Percentiles rank a stretch among this genome's conserved stretches.
phyloP scores from a whole-genome alignment of 2,888 invertebrate species.

The Epistrophe grossulariae region DNA sequence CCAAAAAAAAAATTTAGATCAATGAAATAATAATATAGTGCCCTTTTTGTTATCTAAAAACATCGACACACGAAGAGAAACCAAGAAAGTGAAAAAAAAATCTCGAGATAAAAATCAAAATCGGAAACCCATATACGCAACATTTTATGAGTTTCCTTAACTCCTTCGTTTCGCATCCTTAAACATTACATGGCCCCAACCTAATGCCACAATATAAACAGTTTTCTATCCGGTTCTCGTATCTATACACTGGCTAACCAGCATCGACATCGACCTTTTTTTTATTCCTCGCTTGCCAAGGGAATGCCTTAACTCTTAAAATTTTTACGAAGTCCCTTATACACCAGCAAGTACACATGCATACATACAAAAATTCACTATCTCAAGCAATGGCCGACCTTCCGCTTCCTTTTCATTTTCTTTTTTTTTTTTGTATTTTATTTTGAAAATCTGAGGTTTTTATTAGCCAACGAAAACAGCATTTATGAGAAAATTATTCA shows the following conservation, averaged over 20 bases:
- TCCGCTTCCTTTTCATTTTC: constrained; percentile 19
- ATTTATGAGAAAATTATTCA: constrained; percentile 75
- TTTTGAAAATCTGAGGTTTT: constrained; percentile 70
- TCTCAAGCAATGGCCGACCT: constrained; percentile 47
- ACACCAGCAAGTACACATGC: constrained; percentile 20
- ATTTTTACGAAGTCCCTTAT: constrained; percentile 65
- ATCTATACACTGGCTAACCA: constrained; percentile 60
- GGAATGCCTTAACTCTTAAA: constrained; percentile 70
- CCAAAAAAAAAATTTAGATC: constrained; percentile 20
- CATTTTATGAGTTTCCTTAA: constrained; percentile 75
- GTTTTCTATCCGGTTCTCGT: constrained; percentile 62
- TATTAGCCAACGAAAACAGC: constrained; percentile 75
- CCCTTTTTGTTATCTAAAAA: constrained; percentile 56
- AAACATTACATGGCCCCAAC: constrained; percentile 69
- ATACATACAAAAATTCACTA: constrained; percentile 28
- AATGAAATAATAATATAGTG: constrained; percentile 72
- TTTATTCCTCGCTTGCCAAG: constrained; percentile 36
- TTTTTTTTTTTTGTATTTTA: constrained; percentile 4
- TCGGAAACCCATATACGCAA: constrained; percentile 73
- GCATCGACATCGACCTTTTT: constrained; percentile 63
- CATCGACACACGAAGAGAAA: constrained; percentile 18
- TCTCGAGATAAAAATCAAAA: constrained; percentile 67
- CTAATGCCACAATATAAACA: constrained; percentile 74
- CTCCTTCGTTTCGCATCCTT: constrained; percentile 74
- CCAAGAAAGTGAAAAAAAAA: constrained; percentile 35